Percentiles rank a stretch among this genome's conserved stretches.
These are phyloP conservation scores for Quadroppia sp. DNA, from an alignment of 2,888 invertebrate genomes.

Conservation along the genomic window DNA sequence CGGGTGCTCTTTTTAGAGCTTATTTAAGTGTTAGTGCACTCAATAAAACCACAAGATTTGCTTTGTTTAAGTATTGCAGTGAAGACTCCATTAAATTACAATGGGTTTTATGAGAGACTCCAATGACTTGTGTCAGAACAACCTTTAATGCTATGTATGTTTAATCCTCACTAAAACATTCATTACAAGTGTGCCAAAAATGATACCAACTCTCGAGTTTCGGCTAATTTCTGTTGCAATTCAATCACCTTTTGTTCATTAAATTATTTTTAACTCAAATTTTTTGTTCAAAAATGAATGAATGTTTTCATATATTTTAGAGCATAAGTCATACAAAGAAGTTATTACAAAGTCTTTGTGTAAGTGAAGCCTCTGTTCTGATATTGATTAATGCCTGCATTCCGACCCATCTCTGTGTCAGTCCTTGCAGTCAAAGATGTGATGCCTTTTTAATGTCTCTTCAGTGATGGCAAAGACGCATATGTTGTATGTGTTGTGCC, in stretches of 20 bases:
- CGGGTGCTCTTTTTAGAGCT: neutral
- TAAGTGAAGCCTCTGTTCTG: slow-evolving; percentile 4
- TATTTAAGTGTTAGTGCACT: slow-evolving; percentile 12
- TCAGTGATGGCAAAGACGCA: slow-evolving; percentile 18
- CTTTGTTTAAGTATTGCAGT: neutral
- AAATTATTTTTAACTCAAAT: slow-evolving; percentile 26
- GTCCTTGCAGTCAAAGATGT: slow-evolving; percentile 14
- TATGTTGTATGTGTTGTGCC: slow-evolving; percentile 20
- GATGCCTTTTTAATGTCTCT: slow-evolving; percentile 31
- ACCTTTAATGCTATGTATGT: slow-evolving; percentile 22
- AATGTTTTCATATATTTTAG: neutral
- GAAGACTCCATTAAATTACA: slow-evolving; percentile 24
- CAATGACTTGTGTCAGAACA: neutral
- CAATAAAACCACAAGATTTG: slow-evolving; percentile 33
- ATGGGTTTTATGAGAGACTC: slow-evolving; percentile 8
- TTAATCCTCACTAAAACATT: slow-evolving; percentile 22
- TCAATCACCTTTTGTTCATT: neutral
- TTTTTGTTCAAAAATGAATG: slow-evolving; percentile 9
- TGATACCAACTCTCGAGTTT: neutral
- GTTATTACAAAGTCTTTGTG: slow-evolving; percentile 9
- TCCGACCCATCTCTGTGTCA: neutral
- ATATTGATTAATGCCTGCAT: slow-evolving; percentile 25
- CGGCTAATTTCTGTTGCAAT: neutral
- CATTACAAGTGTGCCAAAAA: slow-evolving; percentile 12
- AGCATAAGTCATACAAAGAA: neutral